Percentiles rank a stretch among this genome's conserved stretches.
Evolutionary conservation across 2,113 vertebrate species (phyloP).

Genomic region (Malurus cyaneus): DNA sequence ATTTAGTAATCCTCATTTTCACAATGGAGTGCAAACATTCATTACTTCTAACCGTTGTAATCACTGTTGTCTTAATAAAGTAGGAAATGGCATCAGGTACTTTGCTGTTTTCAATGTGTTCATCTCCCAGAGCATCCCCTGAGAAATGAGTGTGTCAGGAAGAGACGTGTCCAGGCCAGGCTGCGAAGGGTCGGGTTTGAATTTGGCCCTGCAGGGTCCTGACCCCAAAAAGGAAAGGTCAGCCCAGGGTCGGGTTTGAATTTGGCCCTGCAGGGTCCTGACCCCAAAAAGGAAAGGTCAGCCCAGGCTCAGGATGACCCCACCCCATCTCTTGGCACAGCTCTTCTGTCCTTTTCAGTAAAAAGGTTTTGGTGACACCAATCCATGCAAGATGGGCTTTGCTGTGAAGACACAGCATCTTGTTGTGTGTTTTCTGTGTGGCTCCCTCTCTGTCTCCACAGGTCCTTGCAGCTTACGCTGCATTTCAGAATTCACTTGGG

Average conservation of each 20-base stretch:
- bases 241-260: background rate
- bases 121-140: background rate
- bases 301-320: background rate
- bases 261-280: no score
- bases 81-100: background rate
- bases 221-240: background rate
- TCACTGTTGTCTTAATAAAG: background rate
- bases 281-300: background rate
- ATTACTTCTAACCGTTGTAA: background rate
- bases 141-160: background rate
- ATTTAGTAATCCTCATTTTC: background rate
- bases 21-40: background rate
- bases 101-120: fast-evolving
- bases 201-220: background rate
- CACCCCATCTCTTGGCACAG: background rate
- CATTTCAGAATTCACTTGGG: background rate
- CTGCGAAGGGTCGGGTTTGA: background rate
- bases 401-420: background rate
- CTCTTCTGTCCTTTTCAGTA: background rate
- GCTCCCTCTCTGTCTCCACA: background rate
- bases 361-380: background rate
- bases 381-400: background rate
- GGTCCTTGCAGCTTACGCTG: background rate
- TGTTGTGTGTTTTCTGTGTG: background rate
- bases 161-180: background rate